Base-by-base conservation (phyloP, 2,888 invertebrate genomes). In the Amiota mariae region DNA sequence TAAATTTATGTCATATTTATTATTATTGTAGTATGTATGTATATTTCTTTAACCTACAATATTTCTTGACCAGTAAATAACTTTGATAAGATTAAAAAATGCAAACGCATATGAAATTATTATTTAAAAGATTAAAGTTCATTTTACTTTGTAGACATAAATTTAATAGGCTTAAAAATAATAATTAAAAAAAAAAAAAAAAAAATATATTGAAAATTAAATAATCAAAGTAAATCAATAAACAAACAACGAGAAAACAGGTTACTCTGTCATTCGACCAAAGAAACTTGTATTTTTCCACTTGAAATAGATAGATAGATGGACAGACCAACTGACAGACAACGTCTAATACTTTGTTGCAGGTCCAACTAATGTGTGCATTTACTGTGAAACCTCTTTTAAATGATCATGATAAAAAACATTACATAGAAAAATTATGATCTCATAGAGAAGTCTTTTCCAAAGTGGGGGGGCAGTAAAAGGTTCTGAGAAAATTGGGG, bases 131-230 rank as follows among this genome's bases (percentile, higher is more conserved):
- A 8, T 67, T 67, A 46, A 49, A 67, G 49, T 67, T 67, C 67
- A 11, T 24, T 59, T 59, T 59, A 54, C 54, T 54, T 54, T 54
- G 54, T 54, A 36, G 4, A 49, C 49, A 49, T 59, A 57, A 59
- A 59, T 71, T 56, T 71, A 71, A 71, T 73, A 57, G 72, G 73
- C 75, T 76, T 73, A 72, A 70, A 48, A 59, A 64, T 75, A 78
- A 68, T 72, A 72, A 57, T 63, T n/a, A n/a, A 70, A 66, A 66
- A 71, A 18, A 64, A 61, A 71, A 70, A 36, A 18, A 36, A 54
- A 54, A 13, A n/a, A 54, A 54, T 54, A n/a, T n/a, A 11, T 54
- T 18, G 13, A 15, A 57, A 59, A 59, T 20, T 59, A n/a, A 15
- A 59, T 59, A 59, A 59, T 12, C 59, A 59, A 59, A 59, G 36